Conservation (phyloP, 2,888 invertebrate species). For the Dendrolimus pini region DNA sequence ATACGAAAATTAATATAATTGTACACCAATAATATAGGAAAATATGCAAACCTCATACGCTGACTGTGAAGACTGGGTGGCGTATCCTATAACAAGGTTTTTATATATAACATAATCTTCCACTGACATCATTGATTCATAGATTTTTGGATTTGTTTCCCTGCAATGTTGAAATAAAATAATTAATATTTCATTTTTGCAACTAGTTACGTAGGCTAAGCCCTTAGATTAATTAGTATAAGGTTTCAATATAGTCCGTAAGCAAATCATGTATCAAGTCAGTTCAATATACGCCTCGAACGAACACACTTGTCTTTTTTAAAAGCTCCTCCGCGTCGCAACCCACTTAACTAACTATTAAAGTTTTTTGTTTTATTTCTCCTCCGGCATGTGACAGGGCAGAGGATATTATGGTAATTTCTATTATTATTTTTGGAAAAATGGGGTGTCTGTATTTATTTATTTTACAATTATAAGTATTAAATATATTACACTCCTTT, state of each 20-base stretch:
- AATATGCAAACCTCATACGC: slow-evolving; percentile 47
- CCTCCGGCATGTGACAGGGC: no score
- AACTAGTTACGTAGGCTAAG: background rate
- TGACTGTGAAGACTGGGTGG: slow-evolving; percentile 48
- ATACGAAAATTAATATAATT: no score
- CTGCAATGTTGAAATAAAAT: slow-evolving; percentile 28
- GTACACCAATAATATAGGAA: no score
- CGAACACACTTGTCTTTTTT: no score
- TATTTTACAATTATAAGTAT: no score
- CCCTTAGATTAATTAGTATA: no score
- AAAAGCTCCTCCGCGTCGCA: no score
- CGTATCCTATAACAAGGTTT: slow-evolving; percentile 57
- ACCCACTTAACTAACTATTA: background rate
- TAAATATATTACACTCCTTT: no score
- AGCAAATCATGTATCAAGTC: no score
- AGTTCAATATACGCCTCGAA: no score
- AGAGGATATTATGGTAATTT: background rate
- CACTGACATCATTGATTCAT: slow-evolving; percentile 32
- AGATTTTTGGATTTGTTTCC: slow-evolving; percentile 41
- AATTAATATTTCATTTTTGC: background rate
- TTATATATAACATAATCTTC: slow-evolving; percentile 53
- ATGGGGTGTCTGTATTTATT: no score
- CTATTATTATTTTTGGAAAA: background rate
- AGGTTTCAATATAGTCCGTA: no score
- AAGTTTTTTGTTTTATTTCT: background rate